A percentile compares a stretch with the other conserved stretches of the same genome.
Evolutionary conservation across 2,113 vertebrate genomes (phyloP).

Genomic region (Athene cunicularia): DNA sequence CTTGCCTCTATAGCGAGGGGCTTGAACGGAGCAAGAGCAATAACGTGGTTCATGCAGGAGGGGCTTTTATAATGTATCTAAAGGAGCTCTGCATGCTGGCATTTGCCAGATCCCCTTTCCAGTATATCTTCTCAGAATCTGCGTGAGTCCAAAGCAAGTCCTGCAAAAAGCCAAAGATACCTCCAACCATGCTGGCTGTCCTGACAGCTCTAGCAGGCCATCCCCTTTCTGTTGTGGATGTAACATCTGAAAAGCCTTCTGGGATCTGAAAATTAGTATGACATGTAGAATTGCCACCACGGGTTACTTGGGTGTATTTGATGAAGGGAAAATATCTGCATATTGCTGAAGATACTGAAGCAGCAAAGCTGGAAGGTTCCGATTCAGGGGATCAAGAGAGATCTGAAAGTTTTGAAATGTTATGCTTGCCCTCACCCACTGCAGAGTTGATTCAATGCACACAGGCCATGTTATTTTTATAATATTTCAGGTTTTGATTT

Average conservation of each 20-base stretch:
- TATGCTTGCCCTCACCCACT: background rate
- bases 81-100: background rate
- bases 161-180: background rate
- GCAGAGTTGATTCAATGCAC: background rate
- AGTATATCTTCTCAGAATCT: background rate
- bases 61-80: background rate
- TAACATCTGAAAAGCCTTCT: background rate
- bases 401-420: background rate
- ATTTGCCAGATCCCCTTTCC: background rate
- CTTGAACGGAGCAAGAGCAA: background rate
- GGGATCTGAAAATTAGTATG: background rate
- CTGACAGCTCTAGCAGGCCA: background rate
- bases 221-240: background rate
- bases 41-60: background rate
- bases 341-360: background rate
- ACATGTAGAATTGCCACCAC: background rate
- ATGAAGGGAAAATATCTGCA: background rate
- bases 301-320: background rate
- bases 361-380: background rate
- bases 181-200: accelerated
- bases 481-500: background rate
- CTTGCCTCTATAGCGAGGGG: background rate
- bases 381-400: background rate
- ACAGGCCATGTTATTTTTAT: background rate
- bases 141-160: background rate